phyloP scores from a whole-genome alignment of 2,888 invertebrate species.

The Rhabditoides inermis region DNA sequence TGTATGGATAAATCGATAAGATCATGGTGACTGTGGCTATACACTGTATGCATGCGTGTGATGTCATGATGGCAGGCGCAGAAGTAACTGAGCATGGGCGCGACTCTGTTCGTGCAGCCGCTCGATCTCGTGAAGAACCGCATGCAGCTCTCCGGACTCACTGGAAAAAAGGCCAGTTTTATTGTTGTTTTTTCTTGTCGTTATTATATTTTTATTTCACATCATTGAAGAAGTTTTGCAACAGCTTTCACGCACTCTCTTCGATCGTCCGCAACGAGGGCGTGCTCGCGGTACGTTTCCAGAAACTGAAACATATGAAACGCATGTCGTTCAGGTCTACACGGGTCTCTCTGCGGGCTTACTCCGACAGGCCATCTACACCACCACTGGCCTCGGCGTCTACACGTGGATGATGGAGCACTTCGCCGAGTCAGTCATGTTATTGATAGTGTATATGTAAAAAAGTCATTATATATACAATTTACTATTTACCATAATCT shows the following conservation, averaged over 20 bases:
- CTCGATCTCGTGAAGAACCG: conserved; percentile 90
- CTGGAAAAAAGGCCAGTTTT: not conserved
- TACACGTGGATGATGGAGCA: conserved; percentile 79
- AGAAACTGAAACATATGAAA: too few species aligned
- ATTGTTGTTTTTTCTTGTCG: too few species aligned
- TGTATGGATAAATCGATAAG: too few species aligned
- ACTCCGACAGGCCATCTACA: conserved; percentile 75
- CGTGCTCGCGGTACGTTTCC: conserved; percentile 64
- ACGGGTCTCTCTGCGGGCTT: conserved; percentile 63
- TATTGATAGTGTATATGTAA: too few species aligned
- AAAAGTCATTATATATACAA: too few species aligned
- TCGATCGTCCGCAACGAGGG: conserved; percentile 78
- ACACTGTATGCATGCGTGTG: too few species aligned
- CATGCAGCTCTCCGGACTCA: conserved; percentile 76
- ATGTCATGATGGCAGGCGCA: too few species aligned
- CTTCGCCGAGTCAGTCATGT: conserved; percentile 2
- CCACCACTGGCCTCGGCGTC: conserved; percentile 82
- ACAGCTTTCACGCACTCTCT: conserved; percentile 70
- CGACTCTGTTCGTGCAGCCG: conserved; percentile 87
- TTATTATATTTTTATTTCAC: too few species aligned
- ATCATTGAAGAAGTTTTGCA: conserved; percentile 61
- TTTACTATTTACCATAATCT: too few species aligned
- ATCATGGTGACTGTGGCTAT: too few species aligned
- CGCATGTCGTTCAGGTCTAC: too few species aligned
- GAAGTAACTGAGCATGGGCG: conserved; percentile 95